Conservation (phyloP, 2,888 invertebrate species). For the Pristionchus entomophagus region DNA sequence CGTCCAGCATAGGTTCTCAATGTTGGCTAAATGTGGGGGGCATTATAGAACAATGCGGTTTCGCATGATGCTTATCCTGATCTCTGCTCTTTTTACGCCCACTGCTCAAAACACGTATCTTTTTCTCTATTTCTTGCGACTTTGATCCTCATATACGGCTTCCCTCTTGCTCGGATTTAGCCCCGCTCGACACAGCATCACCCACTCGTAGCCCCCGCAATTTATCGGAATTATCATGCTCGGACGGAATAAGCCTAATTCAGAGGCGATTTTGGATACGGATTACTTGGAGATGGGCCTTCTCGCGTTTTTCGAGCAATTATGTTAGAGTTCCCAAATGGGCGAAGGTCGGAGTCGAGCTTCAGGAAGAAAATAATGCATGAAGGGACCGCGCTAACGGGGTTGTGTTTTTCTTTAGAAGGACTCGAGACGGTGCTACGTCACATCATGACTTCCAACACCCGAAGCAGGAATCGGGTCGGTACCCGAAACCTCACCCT, state of each 20-base stretch:
- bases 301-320: too few relatives aligned
- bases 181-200: neutral
- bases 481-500: constrained; percentile 53
- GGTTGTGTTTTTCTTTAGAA: too few relatives aligned
- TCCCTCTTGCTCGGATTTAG: neutral
- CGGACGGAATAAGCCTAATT: neutral
- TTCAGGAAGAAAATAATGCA: too few relatives aligned
- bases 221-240: neutral
- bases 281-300: neutral
- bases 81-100: neutral
- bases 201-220: neutral
- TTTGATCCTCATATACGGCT: neutral
- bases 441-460: too few relatives aligned
- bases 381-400: too few relatives aligned
- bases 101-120: neutral
- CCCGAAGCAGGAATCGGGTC: too few relatives aligned
- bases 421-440: too few relatives aligned
- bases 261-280: neutral
- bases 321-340: too few relatives aligned
- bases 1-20: too few relatives aligned
- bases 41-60: too few relatives aligned
- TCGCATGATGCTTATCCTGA: too few relatives aligned
- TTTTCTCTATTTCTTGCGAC: neutral
- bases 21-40: neutral
- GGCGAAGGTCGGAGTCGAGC: too few relatives aligned